A percentile compares a stretch with the other conserved stretches of the same genome.
Evolutionary conservation across 1,140 invertebrate species (phyloP).

Genomic region (Zaprionus vittiger): DNA sequence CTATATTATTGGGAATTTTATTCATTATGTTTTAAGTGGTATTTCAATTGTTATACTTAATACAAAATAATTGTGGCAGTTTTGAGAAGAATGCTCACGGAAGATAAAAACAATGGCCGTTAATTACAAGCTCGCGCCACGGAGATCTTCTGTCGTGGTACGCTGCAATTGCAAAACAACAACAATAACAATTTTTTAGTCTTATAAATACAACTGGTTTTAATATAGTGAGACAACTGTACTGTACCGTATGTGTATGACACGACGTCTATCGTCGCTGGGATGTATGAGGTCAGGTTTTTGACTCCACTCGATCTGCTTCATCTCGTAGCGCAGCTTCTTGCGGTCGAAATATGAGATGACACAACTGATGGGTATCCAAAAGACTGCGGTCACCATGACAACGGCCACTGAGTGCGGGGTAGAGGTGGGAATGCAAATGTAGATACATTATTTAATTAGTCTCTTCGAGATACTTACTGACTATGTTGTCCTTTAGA

Average conservation of each 20-base stretch:
- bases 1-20: slow-evolving; percentile 75
- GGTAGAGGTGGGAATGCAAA: background rate
- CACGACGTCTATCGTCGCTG: slow-evolving; percentile 86
- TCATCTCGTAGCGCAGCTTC: slow-evolving; percentile 86
- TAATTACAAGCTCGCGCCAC: slow-evolving; percentile 77
- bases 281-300: slow-evolving; percentile 88
- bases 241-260: slow-evolving; percentile 86
- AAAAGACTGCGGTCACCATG: slow-evolving; percentile 94
- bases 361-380: slow-evolving; percentile 95
- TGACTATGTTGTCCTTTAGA: slow-evolving; percentile 94
- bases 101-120: slow-evolving; percentile 60
- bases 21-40: slow-evolving; percentile 54
- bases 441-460: background rate
- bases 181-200: background rate
- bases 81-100: slow-evolving; percentile 73
- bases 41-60: slow-evolving; percentile 67
- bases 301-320: slow-evolving; percentile 86
- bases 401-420: slow-evolving; percentile 88
- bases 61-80: slow-evolving; percentile 71
- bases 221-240: background rate
- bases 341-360: slow-evolving; percentile 92
- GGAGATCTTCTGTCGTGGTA: slow-evolving; percentile 84
- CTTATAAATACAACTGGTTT: background rate
- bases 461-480: slow-evolving; percentile 83
- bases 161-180: slow-evolving; percentile 56